Base-by-base conservation (phyloP, 2,888 invertebrate genomes). In the Dicyrtomina minuta region DNA sequence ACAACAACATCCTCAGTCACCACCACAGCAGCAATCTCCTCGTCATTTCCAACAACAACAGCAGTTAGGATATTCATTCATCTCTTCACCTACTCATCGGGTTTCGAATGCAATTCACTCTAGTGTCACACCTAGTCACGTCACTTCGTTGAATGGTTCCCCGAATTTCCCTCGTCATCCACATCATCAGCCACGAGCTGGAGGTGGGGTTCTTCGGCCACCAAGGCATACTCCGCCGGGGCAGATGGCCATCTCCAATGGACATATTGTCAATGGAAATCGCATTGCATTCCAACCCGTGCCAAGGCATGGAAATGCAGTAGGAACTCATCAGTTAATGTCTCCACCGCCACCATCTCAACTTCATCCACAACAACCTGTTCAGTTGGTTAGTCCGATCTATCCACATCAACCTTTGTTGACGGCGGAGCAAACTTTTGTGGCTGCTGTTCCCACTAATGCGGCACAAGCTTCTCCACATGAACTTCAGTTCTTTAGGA, bases 221-320 rank as follows among this genome's bases (percentile, higher is more conserved):
- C 60, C 26, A 46, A 43, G 67, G 43, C 59, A 22, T 39, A 58
- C 41, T 33, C 53, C 53, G 27, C 59, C 58, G 5, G 67, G 67
- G 3, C 59, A 59, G 13, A 60, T 67, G 60, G 67, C 67, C 44
- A 33, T 67, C 8, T 15, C 72, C 62, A 74, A 73, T 61, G 74
- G 74, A 49, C 70, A 72, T 66, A 68, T 73, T 62, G 74, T 70
- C 22, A 77, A 77, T 60, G 75, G 75, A 55, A 77, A 74, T 72
- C 71, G 77, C 44, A 68, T 77, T 70, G 70, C 76, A 46, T 77
- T 72, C 67, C 65, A 67, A 59, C 51, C 46, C 15, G 17, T 43
- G 24, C 44, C 17, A 44, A 24, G 60, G 39, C 59, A 60, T 51
- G 27, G 46, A 33, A 41, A 24, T 10, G 58, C 74, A 70, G 59